Percentiles rank a stretch among this genome's conserved stretches.
Conservation (phyloP, 2,888 invertebrate species). For the Ditula angustiorana region DNA sequence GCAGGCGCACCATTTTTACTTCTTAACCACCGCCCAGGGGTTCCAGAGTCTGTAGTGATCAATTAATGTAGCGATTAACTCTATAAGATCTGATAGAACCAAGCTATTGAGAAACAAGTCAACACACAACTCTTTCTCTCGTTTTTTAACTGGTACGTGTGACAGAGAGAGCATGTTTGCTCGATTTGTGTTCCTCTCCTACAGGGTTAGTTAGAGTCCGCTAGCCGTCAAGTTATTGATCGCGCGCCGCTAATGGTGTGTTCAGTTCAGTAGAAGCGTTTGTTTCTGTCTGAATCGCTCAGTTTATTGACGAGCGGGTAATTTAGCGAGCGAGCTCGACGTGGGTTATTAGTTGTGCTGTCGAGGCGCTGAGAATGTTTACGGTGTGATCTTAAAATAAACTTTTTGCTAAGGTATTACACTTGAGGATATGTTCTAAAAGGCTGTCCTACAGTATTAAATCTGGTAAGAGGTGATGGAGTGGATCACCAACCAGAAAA, state of each 20-base stretch:
- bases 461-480: no score
- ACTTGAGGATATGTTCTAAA: no score
- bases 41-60: not conserved
- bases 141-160: no score
- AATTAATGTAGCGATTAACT: constrained; percentile 3
- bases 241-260: not conserved
- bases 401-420: not conserved
- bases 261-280: not conserved
- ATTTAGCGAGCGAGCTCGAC: not conserved
- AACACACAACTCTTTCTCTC: no score
- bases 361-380: not conserved
- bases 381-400: not conserved
- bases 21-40: constrained; percentile 23
- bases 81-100: no score
- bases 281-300: constrained; percentile 1
- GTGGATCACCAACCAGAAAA: no score
- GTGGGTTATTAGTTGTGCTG: not conserved
- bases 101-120: no score
- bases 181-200: no score
- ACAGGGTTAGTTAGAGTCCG: not conserved
- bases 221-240: not conserved
- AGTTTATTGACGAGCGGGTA: not conserved
- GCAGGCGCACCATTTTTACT: constrained; percentile 23
- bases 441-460: no score
- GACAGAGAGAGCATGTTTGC: no score